Percentiles rank a stretch among this genome's conserved stretches.
These are phyloP conservation scores for Limanda limanda DNA, from an alignment of 2,113 vertebrate genomes.

Conservation along the genomic window DNA sequence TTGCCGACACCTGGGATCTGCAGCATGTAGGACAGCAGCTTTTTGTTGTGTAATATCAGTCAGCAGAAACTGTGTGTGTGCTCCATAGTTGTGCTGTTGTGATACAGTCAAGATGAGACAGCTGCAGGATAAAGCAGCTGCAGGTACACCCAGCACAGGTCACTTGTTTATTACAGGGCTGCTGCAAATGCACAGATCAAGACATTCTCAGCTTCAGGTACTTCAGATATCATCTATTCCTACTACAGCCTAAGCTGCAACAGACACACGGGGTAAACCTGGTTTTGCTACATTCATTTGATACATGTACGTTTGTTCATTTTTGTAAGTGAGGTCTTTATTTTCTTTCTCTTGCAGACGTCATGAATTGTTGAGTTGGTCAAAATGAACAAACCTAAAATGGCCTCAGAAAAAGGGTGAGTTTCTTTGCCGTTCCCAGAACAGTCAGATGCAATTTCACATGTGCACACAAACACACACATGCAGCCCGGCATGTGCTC, in stretches of 20 bases:
- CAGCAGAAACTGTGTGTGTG: slow-evolving; percentile 4
- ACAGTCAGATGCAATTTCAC: slow-evolving; percentile 13
- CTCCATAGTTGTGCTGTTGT: not conserved
- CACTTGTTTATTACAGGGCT: too few species aligned
- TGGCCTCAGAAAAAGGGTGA: slow-evolving; percentile 93
- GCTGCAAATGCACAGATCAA: too few species aligned
- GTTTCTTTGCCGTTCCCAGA: slow-evolving; percentile 46
- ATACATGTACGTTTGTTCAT: not conserved
- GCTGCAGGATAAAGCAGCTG: slow-evolving; percentile 4
- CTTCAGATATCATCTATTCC: not conserved
- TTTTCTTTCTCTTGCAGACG: slow-evolving; percentile 74
- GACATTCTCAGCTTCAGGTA: not conserved
- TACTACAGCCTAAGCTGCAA: not conserved
- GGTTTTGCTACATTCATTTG: not conserved
- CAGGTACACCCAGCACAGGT: too few species aligned
- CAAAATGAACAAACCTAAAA: slow-evolving; percentile 94
- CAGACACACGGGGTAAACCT: not conserved
- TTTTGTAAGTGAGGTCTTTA: not conserved
- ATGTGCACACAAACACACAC: slow-evolving; percentile 10
- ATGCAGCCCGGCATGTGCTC: not conserved
- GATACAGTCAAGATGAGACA: slow-evolving; percentile 2
- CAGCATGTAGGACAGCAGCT: slow-evolving; percentile 5
- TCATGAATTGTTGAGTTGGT: slow-evolving; percentile 84
- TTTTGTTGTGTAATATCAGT: slow-evolving; percentile 41
- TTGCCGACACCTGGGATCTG: slow-evolving; percentile 43